Conservation (phyloP, 2,888 invertebrate genomes). For the Neocrepidodera transversa region DNA sequence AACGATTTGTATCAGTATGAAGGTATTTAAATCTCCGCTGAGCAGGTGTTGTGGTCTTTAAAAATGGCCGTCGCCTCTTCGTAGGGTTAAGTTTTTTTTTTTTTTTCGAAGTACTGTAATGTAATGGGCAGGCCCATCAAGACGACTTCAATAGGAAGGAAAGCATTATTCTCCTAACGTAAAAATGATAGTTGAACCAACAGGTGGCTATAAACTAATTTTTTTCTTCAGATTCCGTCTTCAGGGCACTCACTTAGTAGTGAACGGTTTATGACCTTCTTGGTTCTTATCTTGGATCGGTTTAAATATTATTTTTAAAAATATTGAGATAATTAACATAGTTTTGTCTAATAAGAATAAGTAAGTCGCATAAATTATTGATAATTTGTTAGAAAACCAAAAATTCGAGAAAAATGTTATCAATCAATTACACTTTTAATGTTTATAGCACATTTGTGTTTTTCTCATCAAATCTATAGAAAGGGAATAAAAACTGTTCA, state of each 20-base stretch:
- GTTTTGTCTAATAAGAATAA: too few species aligned
- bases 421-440: too few species aligned
- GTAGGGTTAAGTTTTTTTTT: slow-evolving; percentile 31
- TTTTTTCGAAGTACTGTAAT: slow-evolving; percentile 25
- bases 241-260: slow-evolving; percentile 6
- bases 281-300: too few species aligned
- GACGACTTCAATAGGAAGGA: slow-evolving; percentile 27
- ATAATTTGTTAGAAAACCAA: too few species aligned
- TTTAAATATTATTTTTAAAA: too few species aligned
- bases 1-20: slow-evolving; percentile 9
- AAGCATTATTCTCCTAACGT: slow-evolving; percentile 23
- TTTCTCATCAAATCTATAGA: too few species aligned
- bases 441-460: too few species aligned
- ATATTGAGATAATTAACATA: too few species aligned
- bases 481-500: too few species aligned
- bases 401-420: too few species aligned
- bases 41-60: slow-evolving; percentile 37
- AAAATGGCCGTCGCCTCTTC: slow-evolving; percentile 39
- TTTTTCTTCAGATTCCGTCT: slow-evolving; percentile 13
- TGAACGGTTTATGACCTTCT: slow-evolving; percentile 4
- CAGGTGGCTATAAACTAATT: slow-evolving; percentile 32
- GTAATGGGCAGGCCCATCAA: slow-evolving; percentile 24
- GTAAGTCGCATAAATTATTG: too few species aligned
- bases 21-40: slow-evolving; percentile 29
- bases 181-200: slow-evolving; percentile 22